These are phyloP conservation scores for Pelecanoides urinatrix DNA, from an alignment of 2,113 vertebrate species.

Conservation along the genomic window DNA sequence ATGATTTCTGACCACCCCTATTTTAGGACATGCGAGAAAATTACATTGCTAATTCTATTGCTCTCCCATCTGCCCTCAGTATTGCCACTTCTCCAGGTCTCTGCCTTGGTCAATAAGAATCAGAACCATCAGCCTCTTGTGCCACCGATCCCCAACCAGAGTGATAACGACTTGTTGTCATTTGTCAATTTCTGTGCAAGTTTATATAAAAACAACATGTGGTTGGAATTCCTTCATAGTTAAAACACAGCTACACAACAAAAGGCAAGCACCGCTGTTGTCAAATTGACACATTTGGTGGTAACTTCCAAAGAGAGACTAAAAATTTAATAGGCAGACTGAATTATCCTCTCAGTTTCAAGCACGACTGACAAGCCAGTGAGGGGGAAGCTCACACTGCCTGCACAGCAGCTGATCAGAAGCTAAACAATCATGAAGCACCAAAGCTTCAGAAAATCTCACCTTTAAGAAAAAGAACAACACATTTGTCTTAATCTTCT, in stretches of 20 bases:
- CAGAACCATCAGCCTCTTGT: neutral
- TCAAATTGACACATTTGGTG: neutral
- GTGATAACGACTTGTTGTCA: rapidly evolving
- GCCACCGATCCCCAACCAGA: neutral
- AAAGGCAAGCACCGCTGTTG: neutral
- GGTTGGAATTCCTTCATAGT: neutral
- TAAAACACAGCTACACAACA: neutral
- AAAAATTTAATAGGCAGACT: neutral
- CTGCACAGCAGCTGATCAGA: neutral
- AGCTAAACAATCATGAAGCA: neutral
- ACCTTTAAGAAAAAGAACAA: neutral
- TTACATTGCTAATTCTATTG: neutral
- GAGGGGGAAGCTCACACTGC: neutral
- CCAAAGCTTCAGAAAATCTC: neutral
- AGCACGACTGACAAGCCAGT: neutral
- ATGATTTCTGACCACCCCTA: neutral
- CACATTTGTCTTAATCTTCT: neutral
- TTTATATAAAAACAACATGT: neutral
- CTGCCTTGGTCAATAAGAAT: neutral
- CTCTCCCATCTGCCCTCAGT: neutral
- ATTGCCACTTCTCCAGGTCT: neutral
- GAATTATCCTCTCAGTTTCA: neutral
- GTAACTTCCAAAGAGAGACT: neutral
- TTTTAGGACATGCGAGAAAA: neutral
- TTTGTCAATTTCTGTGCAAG: neutral